Percentiles rank a stretch among this genome's conserved stretches.
These are phyloP conservation scores for Pseudomugil gertrudae DNA, from an alignment of 2,797 vertebrate genomes.

Conservation along the genomic window DNA sequence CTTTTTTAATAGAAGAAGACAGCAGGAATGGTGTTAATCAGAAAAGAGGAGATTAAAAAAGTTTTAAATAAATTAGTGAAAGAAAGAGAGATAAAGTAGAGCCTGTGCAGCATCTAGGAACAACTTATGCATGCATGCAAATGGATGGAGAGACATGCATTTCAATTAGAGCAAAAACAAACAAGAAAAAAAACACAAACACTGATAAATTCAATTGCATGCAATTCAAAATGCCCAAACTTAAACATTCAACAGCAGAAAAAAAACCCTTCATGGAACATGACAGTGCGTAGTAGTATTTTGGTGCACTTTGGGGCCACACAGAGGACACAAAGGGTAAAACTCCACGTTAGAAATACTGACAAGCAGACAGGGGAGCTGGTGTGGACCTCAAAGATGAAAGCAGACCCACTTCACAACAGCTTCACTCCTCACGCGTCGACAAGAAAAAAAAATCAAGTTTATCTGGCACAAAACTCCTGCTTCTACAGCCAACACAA, in stretches of 20 bases:
- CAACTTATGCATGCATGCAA: slow-evolving; percentile 65
- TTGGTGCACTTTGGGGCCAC: slow-evolving; percentile 57
- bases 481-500: slow-evolving; percentile 58
- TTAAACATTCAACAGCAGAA: slow-evolving; percentile 61
- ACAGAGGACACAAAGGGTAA: slow-evolving; percentile 56
- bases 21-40: slow-evolving; percentile 80
- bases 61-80: slow-evolving; percentile 70
- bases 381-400: slow-evolving; percentile 67
- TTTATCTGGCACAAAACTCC: slow-evolving; percentile 46
- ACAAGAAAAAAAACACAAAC: slow-evolving; percentile 46
- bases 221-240: slow-evolving; percentile 35
- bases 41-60: slow-evolving; percentile 75
- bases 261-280: slow-evolving; percentile 50
- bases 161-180: slow-evolving; percentile 55
- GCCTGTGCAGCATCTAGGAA: slow-evolving; percentile 60
- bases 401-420: slow-evolving; percentile 73
- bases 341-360: slow-evolving; percentile 43
- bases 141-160: slow-evolving; percentile 62
- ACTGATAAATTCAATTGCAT: slow-evolving; percentile 40
- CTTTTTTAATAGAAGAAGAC: slow-evolving; percentile 85
- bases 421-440: slow-evolving; percentile 51
- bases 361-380: slow-evolving; percentile 52
- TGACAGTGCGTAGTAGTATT: slow-evolving; percentile 59
- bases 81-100: slow-evolving; percentile 77
- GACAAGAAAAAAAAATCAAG: slow-evolving; percentile 35